Percentiles rank a stretch among this genome's conserved stretches.
phyloP scores from a whole-genome alignment of 2,888 invertebrate genomes.

The Tipula helvola region DNA sequence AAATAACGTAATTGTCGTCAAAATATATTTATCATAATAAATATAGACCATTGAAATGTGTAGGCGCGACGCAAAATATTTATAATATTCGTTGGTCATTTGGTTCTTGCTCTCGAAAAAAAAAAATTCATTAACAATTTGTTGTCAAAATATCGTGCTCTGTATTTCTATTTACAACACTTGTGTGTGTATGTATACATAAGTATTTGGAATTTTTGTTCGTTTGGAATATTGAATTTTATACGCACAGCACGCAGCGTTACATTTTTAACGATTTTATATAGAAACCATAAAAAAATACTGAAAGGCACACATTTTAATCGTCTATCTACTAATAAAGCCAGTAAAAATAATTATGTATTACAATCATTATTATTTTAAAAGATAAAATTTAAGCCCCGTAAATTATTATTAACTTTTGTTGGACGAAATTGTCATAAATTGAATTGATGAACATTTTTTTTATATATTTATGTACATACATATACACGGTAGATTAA shows the following conservation, averaged over 20 bases:
- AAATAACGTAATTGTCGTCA: neutral
- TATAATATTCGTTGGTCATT: neutral
- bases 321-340: neutral
- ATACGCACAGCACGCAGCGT: neutral
- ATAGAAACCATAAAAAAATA: neutral
- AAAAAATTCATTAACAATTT: neutral
- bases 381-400: neutral
- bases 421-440: neutral
- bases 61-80: neutral
- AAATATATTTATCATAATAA: neutral
- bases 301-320: neutral
- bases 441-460: neutral
- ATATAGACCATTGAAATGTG: neutral
- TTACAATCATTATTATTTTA: neutral
- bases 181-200: neutral
- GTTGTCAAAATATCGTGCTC: neutral
- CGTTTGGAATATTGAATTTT: neutral
- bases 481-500: neutral
- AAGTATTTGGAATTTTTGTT: neutral
- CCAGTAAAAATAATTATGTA: neutral
- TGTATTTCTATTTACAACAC: neutral
- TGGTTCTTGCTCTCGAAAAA: neutral
- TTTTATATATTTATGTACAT: neutral
- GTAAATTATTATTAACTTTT: neutral
- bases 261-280: neutral